Conservation (phyloP, 2,888 invertebrate species). For the Diogma glabrata region DNA sequence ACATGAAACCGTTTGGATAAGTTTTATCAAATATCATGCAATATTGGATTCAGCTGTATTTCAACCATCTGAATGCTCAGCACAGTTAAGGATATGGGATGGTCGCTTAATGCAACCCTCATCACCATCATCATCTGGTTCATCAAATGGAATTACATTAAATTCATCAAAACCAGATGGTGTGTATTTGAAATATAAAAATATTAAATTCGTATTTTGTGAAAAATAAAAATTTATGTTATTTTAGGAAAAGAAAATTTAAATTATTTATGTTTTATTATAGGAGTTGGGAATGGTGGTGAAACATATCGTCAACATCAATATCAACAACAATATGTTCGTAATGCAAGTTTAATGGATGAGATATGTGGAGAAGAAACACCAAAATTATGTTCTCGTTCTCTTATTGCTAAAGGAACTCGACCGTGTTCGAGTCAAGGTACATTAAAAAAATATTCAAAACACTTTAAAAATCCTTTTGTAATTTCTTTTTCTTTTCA, state of each 20-base stretch:
- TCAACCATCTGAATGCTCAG: constrained; percentile 59
- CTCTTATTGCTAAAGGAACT: constrained; percentile 15
- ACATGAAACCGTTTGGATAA: constrained; percentile 71
- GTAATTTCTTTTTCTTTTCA: constrained; percentile 31
- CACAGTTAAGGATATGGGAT: constrained; percentile 64
- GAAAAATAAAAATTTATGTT: no score
- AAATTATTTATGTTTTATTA: no score
- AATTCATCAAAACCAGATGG: constrained; percentile 6
- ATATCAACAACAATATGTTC: constrained; percentile 9
- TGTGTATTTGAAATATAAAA: background rate
- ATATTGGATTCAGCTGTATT: constrained; percentile 53
- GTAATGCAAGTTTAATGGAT: constrained; percentile 49
- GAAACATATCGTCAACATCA: constrained; percentile 7
- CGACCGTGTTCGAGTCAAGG: constrained; percentile 49
- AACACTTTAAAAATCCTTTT: background rate
- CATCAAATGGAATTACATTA: no score
- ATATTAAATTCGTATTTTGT: background rate
- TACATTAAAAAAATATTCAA: background rate
- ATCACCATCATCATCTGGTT: constrained; percentile 19
- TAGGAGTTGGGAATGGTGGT: no score
- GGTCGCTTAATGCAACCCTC: constrained; percentile 38
- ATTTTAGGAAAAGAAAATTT: no score
- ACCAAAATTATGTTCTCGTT: constrained; percentile 47
- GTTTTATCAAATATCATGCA: constrained; percentile 72
- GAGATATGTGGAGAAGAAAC: constrained; percentile 68